These are phyloP conservation scores for Kuschelorhynchus macadamiae DNA, from an alignment of 2,888 invertebrate genomes.

Conservation along the genomic window DNA sequence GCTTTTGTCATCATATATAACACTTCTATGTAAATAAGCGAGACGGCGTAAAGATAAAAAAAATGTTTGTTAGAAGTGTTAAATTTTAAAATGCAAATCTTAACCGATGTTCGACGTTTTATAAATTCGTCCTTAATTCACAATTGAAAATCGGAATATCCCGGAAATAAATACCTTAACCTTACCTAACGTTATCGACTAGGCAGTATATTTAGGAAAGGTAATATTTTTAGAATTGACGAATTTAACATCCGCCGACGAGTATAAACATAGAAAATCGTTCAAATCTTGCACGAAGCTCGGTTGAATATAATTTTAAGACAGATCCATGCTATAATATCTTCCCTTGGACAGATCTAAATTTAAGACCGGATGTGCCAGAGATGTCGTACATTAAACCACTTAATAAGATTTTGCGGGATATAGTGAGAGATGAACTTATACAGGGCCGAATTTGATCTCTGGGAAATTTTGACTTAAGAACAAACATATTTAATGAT, in stretches of 20 bases:
- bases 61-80: no score
- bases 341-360: slow-evolving; percentile 57
- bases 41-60: no score
- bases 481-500: no score
- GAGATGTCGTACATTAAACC: slow-evolving; percentile 60
- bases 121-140: no score
- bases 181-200: slow-evolving; percentile 23
- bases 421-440: slow-evolving; percentile 5
- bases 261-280: slow-evolving; percentile 35
- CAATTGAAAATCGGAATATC: neutral
- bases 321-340: slow-evolving; percentile 54
- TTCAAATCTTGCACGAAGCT: slow-evolving; percentile 22
- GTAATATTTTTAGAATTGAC: slow-evolving; percentile 20
- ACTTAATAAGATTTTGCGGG: slow-evolving; percentile 59
- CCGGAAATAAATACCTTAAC: slow-evolving; percentile 22
- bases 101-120: no score
- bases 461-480: no score
- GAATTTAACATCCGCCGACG: slow-evolving; percentile 24
- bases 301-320: slow-evolving; percentile 37
- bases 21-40: no score
- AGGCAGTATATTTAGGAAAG: slow-evolving; percentile 8
- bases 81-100: no score
- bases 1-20: no score
- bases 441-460: slow-evolving; percentile 16
- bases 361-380: slow-evolving; percentile 60